These are phyloP conservation scores for Drosophila tsacasi DNA, from an alignment of 1,140 invertebrate species.

Conservation along the genomic window DNA sequence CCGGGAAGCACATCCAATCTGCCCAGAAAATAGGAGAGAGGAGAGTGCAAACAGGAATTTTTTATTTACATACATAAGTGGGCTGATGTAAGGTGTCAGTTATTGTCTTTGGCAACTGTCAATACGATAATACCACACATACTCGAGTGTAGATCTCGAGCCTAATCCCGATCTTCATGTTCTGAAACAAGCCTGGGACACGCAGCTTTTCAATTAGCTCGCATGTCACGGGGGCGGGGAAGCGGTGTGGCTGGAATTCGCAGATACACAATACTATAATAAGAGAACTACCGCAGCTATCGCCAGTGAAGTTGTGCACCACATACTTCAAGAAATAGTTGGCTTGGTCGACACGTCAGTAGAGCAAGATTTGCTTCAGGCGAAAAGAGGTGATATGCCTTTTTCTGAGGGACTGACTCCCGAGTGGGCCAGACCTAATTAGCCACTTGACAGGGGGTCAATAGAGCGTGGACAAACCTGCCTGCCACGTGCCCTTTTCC, in stretches of 20 bases:
- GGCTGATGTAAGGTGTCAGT: conserved; percentile 63
- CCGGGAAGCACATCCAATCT: no score
- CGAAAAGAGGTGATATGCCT: not conserved
- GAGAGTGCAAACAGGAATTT: not conserved
- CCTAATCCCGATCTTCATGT: not conserved
- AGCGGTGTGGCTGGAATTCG: conserved; percentile 43
- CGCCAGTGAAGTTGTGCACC: conserved; percentile 27
- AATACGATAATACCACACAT: conserved; percentile 60
- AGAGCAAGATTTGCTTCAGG: not conserved
- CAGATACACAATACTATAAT: conserved; percentile 53
- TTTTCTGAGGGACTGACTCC: no score
- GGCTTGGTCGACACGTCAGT: conserved; percentile 8
- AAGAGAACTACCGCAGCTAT: conserved; percentile 46
- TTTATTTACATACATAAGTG: conserved; percentile 22
- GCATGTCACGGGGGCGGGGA: conserved; percentile 27
- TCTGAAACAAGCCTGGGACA: conserved; percentile 23
- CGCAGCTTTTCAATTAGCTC: conserved; percentile 72
- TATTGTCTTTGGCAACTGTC: conserved; percentile 64
- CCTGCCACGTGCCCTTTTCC: conserved; percentile 26
- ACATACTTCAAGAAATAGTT: conserved; percentile 49
- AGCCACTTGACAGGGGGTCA: conserved; percentile 29
- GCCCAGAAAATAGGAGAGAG: not conserved
- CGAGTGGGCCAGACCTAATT: conserved; percentile 19
- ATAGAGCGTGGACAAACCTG: conserved; percentile 12
- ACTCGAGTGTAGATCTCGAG: not conserved